Evolutionary conservation across 2,797 vertebrate species (phyloP), one percentile per base, ranked within the genome.

Genomic region (Rhinogobio ventralis): DNA sequence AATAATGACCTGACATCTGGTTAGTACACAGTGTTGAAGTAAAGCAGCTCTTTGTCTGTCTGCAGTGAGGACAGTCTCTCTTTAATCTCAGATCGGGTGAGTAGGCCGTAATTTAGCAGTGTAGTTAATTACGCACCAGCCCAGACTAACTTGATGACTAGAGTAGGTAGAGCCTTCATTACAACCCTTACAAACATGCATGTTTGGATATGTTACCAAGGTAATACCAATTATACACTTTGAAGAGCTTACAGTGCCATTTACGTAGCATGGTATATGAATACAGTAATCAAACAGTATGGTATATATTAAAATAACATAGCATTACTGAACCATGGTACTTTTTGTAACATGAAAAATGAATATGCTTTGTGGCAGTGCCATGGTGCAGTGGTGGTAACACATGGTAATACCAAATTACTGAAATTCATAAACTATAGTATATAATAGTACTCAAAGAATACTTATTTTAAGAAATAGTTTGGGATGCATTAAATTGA

Each of bases 91-190:
- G 86, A 88, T 67, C 72, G 92, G 93, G 91, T 80, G 93, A 91
- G 92, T 92, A 96, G 95, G 95, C 93, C 91, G 94, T 95, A 95
- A 96, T 96, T 96, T 96, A 93, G 94, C 94, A 93, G 93, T 93
- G 93, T 92, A 94, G 93, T 93, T 93, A 94, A 95, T 81, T 71
- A 71, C 67, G 94, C 87, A 85, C 72, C 53, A 88, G 85, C 76
- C 84, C 74, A 51, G 60, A 60, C 79, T 8, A 77, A 71, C 53
- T 33, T 79, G 76, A 89, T 90, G 88, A 90, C 90, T 90, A 88
- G 80, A 82, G 83, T 68, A 82, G 85, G 82, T 82, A 72, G 79
- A 86, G 85, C 85, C 51, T 82, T 91, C 87, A 89, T 89, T 89
- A 89, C 80, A 85, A 85, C 85, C n/a, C 25, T 85, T 53, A 66